Evolutionary conservation across 2,113 vertebrate species (phyloP).

Genomic region (Sorex fumeus): DNA sequence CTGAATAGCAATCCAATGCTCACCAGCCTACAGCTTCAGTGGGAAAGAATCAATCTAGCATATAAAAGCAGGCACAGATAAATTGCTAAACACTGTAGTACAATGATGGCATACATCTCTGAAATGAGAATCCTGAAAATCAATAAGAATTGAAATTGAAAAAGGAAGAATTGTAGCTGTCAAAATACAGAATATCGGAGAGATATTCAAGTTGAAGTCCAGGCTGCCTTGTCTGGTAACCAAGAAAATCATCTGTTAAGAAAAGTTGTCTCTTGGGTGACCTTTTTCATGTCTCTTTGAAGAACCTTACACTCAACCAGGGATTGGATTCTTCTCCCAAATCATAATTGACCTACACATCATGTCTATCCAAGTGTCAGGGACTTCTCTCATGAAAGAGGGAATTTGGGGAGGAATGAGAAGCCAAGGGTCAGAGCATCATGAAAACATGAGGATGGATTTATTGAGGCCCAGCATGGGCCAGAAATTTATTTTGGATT

Average conservation of each 20-base stretch:
- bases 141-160: conserved; percentile 89
- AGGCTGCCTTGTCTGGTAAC: background rate
- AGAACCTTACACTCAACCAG: conserved; percentile 46
- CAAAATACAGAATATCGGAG: conserved; percentile 45
- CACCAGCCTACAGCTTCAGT: background rate
- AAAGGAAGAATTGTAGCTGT: conserved; percentile 86
- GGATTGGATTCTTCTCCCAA: conserved; percentile 29
- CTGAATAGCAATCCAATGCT: conserved; percentile 73
- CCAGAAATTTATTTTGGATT: background rate
- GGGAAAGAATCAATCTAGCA: conserved; percentile 85
- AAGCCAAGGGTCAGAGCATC: background rate
- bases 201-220: conserved; percentile 52
- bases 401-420: background rate
- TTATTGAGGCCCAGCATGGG: background rate
- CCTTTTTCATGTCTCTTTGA: conserved; percentile 66
- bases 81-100: conserved; percentile 86
- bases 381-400: background rate
- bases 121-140: conserved; percentile 88
- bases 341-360: conserved; percentile 53
- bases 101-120: conserved; percentile 86
- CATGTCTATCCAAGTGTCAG: background rate
- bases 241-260: conserved; percentile 61
- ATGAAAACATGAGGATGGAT: background rate
- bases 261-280: conserved; percentile 70
- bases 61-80: conserved; percentile 86